Base-by-base conservation (phyloP, 2,888 invertebrate species). In the Gastrophysa polygoni region DNA sequence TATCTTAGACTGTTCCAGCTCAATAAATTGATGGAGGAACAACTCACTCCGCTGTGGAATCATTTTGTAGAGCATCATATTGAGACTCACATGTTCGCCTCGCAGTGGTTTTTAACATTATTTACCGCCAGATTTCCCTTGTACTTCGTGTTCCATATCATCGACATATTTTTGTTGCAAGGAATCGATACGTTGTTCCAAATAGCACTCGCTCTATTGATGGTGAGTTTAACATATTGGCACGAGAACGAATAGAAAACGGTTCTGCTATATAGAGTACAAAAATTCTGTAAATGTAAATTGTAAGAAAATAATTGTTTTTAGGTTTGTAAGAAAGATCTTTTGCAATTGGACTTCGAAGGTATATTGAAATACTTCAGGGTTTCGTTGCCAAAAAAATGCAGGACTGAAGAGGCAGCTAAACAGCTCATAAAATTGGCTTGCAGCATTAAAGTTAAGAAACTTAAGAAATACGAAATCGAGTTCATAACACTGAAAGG, bases 101-200 rank as follows among this genome's bases (percentile, higher is more conserved):
- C 96, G 4, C 99, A 99, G 83, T 99, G 99, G 99, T 98, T 99
- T 85, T 89, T 99, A 57, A 99, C 99, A 0, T 86, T 99, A n/a
- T 99, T 96, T 84, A 99, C 99, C 1, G 98, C 99, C 29, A 91
- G 98, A 77, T 99, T 99, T 83, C 99, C 99, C 0, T 85, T 99
- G 38, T 95, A 92, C 76, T 90, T 98, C 84, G 90, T 99, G 29
- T 99, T 97, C 83, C 96, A 96, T 81, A 97, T 99, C 58, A 86
- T 99, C 64, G 99, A 99, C 80, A 90, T 99, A 51, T 98, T 98
- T 82, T 87, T 99, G 16, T 85, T 95, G 24, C 92, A 96, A 88
- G 98, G 98, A 55, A 90, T 95, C 77, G 95, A 96, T 77, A 94
- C 96, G 0, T 84, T 99, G 64, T 98, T 98, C 82, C 97, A 97